Conservation (phyloP, 2,797 vertebrate species). For the Harpagifer antarcticus region DNA sequence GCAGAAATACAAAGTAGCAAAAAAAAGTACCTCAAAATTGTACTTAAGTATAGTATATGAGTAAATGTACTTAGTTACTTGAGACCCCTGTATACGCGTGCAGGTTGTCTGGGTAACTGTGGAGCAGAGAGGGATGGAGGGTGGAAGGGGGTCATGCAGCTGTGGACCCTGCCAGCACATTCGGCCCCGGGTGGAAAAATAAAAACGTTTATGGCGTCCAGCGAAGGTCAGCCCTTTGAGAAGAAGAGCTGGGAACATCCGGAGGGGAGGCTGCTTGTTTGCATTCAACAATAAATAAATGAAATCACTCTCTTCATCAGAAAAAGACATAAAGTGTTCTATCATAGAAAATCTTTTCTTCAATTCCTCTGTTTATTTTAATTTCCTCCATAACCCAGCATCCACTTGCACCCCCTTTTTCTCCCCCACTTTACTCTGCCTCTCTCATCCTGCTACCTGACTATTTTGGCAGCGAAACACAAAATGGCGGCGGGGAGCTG, state of each 20-base stretch:
- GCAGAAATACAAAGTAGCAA: too few species aligned
- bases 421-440: conserved; percentile 64
- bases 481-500: conserved; percentile 78
- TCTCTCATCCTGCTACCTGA: conserved; percentile 76
- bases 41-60: too few species aligned
- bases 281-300: conserved; percentile 77
- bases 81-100: background rate
- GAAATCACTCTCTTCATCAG: conserved; percentile 54
- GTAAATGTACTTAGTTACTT: too few species aligned
- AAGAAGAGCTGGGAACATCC: conserved; percentile 81
- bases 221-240: conserved; percentile 84
- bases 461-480: conserved; percentile 78
- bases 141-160: conserved; percentile 56
- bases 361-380: conserved; percentile 52
- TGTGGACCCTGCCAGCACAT: conserved; percentile 76
- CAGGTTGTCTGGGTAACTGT: conserved; percentile 54
- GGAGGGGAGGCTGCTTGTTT: conserved; percentile 79
- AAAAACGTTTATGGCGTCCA: conserved; percentile 79
- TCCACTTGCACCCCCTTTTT: conserved; percentile 73
- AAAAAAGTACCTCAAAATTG: too few species aligned
- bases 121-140: conserved; percentile 38
- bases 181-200: conserved; percentile 82
- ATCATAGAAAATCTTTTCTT: conserved; percentile 57
- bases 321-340: conserved; percentile 70
- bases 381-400: conserved; percentile 38